phyloP scores from a whole-genome alignment of 1,140 invertebrate genomes.

The Lucilia sericata region DNA sequence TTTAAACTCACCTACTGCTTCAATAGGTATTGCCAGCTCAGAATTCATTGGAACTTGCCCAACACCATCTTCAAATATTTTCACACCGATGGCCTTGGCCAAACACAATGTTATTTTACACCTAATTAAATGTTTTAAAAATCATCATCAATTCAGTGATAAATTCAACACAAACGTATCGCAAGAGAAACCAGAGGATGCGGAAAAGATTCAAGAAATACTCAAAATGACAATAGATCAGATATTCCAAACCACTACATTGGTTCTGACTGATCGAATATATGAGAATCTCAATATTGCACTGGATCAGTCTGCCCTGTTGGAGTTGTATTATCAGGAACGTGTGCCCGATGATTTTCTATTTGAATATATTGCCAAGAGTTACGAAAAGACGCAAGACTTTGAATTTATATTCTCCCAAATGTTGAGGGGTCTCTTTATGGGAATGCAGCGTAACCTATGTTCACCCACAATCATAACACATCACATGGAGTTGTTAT shows the following conservation, averaged over 20 bases:
- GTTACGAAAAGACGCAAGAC: slow-evolving; percentile 74
- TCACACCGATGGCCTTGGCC: slow-evolving; percentile 51
- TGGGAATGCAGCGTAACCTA: slow-evolving; percentile 77
- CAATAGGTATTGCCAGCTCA: slow-evolving; percentile 2
- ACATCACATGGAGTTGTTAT: slow-evolving; percentile 75
- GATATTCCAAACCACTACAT: slow-evolving; percentile 56
- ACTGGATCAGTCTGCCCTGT: slow-evolving; percentile 57
- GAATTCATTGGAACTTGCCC: slow-evolving; percentile 48
- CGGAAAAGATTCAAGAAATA: slow-evolving; percentile 18
- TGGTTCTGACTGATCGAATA: slow-evolving; percentile 62
- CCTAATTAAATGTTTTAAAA: slow-evolving; percentile 56
- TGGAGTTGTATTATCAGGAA: slow-evolving; percentile 68
- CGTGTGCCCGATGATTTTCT: slow-evolving; percentile 72
- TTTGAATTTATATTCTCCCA: slow-evolving; percentile 80
- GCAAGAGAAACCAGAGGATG: not conserved
- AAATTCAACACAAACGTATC: slow-evolving; percentile 22
- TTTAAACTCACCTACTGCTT: not conserved
- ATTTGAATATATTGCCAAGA: slow-evolving; percentile 72
- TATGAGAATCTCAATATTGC: slow-evolving; percentile 55
- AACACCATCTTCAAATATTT: slow-evolving; percentile 51
- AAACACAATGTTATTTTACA: slow-evolving; percentile 60
- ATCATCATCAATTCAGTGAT: slow-evolving; percentile 18
- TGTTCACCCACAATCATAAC: slow-evolving; percentile 79
- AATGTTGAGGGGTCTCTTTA: slow-evolving; percentile 77
- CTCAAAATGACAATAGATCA: slow-evolving; percentile 44